Evolutionary conservation across 1,140 invertebrate genomes (phyloP).

Genomic region (Drosophila fuyamai): DNA sequence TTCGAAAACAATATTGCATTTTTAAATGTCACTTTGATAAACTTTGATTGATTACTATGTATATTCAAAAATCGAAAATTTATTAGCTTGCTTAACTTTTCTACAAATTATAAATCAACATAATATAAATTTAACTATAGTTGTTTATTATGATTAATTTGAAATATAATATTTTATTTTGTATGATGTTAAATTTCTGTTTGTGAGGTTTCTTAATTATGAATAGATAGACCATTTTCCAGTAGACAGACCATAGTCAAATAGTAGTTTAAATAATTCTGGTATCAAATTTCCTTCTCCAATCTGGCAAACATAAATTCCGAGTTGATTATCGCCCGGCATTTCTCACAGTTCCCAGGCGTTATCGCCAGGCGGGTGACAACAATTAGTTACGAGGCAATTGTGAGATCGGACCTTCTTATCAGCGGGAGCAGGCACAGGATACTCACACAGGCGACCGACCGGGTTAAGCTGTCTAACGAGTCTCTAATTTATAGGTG

Average conservation of each 20-base stretch:
- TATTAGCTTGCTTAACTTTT: too few species aligned
- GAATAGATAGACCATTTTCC: too few species aligned
- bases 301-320: conserved; percentile 64
- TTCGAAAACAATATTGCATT: neutral
- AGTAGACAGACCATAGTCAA: neutral
- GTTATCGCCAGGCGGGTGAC: conserved; percentile 31
- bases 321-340: conserved; percentile 25
- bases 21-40: conserved; percentile 2
- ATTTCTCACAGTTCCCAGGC: conserved; percentile 21
- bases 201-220: too few species aligned
- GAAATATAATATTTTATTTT: too few species aligned
- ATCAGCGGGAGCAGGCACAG: conserved; percentile 53
- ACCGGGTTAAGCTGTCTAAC: conserved; percentile 55
- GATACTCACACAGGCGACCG: conserved; percentile 9
- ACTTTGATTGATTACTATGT: neutral
- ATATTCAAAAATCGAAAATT: too few species aligned
- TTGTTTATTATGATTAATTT: too few species aligned
- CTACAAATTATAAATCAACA: too few species aligned
- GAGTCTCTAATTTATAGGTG: conserved; percentile 74
- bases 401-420: conserved; percentile 40
- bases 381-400: conserved; percentile 73
- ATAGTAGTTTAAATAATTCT: neutral
- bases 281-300: conserved; percentile 12
- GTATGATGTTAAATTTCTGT: too few species aligned
- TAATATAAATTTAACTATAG: too few species aligned